Evolutionary conservation across 37 sponge, comb jelly and placozoan genomes (phyloP).

Genomic region (Oscarella lobularis): DNA sequence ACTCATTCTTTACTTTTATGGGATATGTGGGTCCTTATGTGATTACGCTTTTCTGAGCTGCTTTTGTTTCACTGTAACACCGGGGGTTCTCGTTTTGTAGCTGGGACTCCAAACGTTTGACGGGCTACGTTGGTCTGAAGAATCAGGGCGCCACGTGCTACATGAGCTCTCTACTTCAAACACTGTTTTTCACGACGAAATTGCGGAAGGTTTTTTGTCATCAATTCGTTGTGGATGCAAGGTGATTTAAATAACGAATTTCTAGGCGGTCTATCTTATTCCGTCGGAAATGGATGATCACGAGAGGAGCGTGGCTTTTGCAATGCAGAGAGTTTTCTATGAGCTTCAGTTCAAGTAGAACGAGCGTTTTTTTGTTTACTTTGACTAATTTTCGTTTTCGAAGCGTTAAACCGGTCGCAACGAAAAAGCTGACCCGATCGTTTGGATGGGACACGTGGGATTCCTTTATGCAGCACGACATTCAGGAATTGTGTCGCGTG

Average conservation of each 20-base stretch:
- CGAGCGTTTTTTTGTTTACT: conserved; percentile 3
- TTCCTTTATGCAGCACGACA: conserved; percentile 97
- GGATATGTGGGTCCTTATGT: too few relatives aligned
- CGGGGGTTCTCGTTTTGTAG: conserved; percentile 12
- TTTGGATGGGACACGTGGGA: conserved; percentile 99
- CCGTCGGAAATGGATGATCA: conserved; percentile 90
- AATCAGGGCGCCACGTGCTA: conserved; percentile 99
- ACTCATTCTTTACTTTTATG: too few relatives aligned
- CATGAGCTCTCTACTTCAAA: conserved; percentile 98
- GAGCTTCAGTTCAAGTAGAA: conserved; percentile 82
- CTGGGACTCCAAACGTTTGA: conserved; percentile 96
- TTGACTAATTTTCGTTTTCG: not conserved
- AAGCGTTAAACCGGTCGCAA: conserved; percentile 90
- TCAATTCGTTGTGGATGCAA: not conserved
- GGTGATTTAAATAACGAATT: not conserved
- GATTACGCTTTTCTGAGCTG: too few relatives aligned
- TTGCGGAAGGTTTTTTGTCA: conserved; percentile 57
- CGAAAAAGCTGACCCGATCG: conserved; percentile 94
- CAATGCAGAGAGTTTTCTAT: conserved; percentile 90
- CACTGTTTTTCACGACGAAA: conserved; percentile 83
- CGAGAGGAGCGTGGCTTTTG: conserved; percentile 88
- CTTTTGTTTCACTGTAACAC: not conserved
- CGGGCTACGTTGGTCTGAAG: conserved; percentile 93
- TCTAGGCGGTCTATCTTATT: conserved; percentile 93
- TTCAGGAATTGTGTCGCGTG: conserved; percentile 92